Conservation (phyloP, 2,888 invertebrate species). For the Choreutis nemorana region DNA sequence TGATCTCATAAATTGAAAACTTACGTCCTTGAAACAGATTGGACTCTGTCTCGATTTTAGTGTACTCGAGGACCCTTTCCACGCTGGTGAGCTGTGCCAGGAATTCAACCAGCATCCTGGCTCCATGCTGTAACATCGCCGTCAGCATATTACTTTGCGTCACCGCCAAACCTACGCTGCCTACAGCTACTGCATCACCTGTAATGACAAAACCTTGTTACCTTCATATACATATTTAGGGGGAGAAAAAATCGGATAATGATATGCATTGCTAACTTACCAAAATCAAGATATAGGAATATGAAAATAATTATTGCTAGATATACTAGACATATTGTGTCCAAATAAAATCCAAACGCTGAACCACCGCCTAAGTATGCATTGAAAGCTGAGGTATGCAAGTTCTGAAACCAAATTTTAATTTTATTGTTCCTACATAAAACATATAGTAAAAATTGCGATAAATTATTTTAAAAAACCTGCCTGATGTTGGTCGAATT, state of each 20-base stretch:
- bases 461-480: neutral
- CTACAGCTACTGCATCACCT: constrained; percentile 51
- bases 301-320: constrained; percentile 71
- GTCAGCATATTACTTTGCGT: constrained; percentile 70
- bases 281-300: constrained; percentile 62
- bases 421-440: no score
- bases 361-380: constrained; percentile 69
- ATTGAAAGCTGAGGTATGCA: constrained; percentile 73
- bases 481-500: constrained; percentile 69
- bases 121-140: constrained; percentile 76
- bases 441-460: neutral
- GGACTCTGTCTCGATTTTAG: constrained; percentile 69
- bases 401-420: constrained; percentile 66
- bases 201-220: constrained; percentile 4
- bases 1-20: constrained; percentile 14
- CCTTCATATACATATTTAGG: no score
- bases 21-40: constrained; percentile 58
- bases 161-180: constrained; percentile 71
- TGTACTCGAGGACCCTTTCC: constrained; percentile 86
- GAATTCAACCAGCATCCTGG: constrained; percentile 84
- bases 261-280: constrained; percentile 31
- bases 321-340: constrained; percentile 70
- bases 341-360: constrained; percentile 72
- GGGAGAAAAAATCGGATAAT: no score
- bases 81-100: constrained; percentile 81